These are phyloP conservation scores for Lampris megalopsis DNA, from an alignment of 2,113 vertebrate genomes.

Conservation along the genomic window DNA sequence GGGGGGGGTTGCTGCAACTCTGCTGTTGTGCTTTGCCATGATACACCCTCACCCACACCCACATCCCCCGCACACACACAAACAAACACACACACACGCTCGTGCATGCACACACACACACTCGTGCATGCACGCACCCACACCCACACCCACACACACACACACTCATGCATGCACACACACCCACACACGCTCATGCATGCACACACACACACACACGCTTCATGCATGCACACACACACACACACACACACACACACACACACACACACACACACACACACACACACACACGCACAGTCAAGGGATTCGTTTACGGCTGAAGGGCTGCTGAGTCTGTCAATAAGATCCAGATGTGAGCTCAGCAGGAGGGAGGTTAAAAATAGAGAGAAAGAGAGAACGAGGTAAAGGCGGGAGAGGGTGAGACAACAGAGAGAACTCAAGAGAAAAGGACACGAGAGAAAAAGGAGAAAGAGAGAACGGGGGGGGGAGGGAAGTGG, in stretches of 20 bases:
- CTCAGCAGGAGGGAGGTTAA: conserved; percentile 70
- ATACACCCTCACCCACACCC: too few relatives aligned
- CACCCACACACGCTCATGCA: conserved; percentile 17
- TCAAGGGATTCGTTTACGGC: conserved; percentile 68
- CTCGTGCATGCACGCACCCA: conserved; percentile 16
- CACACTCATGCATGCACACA: not conserved
- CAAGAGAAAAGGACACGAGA: conserved; percentile 20
- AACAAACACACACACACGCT: not conserved
- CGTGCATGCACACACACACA: conserved; percentile 21
- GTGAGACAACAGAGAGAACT: conserved; percentile 38
- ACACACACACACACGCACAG: conserved; percentile 23
- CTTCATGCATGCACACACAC: not conserved
- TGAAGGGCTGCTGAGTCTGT: conserved; percentile 69
- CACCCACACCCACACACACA: not conserved
- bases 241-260: conserved; percentile 18
- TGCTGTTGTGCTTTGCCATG: conserved; percentile 36
- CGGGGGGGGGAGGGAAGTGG: not conserved
- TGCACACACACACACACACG: conserved; percentile 21
- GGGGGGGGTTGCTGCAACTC: conserved; percentile 30
- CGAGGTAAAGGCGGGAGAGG: conserved; percentile 1
- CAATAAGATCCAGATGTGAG: conserved; percentile 81
- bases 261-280: conserved; percentile 3
- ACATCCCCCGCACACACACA: not conserved
- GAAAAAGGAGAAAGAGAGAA: conserved; percentile 26
- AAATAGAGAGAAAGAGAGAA: conserved; percentile 69